phyloP scores from a whole-genome alignment of 92 coral and sea anemone genomes.

The Epizoanthus fatuus region DNA sequence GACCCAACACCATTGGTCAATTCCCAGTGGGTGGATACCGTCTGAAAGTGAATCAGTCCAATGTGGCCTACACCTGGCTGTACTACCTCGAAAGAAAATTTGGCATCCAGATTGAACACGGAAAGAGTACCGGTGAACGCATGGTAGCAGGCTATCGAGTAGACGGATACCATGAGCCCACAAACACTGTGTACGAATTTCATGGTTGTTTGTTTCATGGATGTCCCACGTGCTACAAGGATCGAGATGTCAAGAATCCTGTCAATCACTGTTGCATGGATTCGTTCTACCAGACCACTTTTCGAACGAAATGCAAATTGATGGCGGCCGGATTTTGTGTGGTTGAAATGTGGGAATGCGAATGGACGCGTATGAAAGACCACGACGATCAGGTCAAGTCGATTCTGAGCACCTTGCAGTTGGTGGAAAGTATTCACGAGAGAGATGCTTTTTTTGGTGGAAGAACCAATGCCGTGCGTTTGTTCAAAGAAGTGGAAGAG shows the following conservation, averaged over 20 bases:
- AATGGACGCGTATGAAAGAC: not conserved
- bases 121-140: not conserved
- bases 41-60: not conserved
- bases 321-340: no score
- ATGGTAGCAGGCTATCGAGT: not conserved
- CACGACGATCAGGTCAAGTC: not conserved
- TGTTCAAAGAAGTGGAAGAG: not conserved
- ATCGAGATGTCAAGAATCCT: not conserved
- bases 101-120: not conserved
- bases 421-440: not conserved
- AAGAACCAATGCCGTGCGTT: slow-evolving; percentile 8
- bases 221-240: not conserved
- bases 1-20: not conserved
- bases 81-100: not conserved
- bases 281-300: not conserved
- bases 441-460: not conserved
- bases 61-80: no score
- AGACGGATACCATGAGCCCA: not conserved
- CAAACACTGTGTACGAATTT: not conserved
- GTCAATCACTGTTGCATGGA: not conserved
- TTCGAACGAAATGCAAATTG: no score
- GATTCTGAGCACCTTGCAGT: not conserved
- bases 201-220: slow-evolving; percentile 12
- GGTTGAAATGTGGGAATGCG: slow-evolving; percentile 4
- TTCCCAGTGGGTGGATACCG: not conserved